Conservation (phyloP, 2,888 invertebrate species). For the Ectemnius continuus region DNA sequence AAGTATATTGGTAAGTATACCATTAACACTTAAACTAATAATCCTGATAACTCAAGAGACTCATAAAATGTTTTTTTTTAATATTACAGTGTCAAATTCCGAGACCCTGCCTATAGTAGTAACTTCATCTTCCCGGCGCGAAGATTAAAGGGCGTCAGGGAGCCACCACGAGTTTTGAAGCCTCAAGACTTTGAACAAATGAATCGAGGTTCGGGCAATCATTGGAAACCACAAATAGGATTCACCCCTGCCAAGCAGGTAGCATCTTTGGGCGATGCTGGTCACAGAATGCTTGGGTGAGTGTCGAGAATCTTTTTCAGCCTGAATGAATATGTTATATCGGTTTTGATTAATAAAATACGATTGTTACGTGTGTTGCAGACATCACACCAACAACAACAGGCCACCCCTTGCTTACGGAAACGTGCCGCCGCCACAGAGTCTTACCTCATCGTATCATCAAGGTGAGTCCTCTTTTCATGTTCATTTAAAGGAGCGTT, state of each 20-base stretch:
- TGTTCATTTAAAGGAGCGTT: too few relatives aligned
- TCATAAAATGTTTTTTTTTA: background rate
- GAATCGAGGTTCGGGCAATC: slow-evolving; percentile 76
- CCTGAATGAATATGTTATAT: too few relatives aligned
- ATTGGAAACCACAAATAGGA: slow-evolving; percentile 88
- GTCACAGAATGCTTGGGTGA: slow-evolving; percentile 87
- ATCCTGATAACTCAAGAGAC: background rate
- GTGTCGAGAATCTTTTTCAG: slow-evolving; percentile 12
- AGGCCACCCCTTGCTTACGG: slow-evolving; percentile 36
- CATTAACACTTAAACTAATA: background rate
- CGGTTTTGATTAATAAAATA: too few relatives aligned
- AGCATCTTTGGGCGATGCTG: slow-evolving; percentile 84
- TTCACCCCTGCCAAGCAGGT: slow-evolving; percentile 84
- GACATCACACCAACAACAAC: slow-evolving; percentile 70
- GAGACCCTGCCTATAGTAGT: slow-evolving; percentile 88
- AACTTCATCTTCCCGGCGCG: slow-evolving; percentile 89
- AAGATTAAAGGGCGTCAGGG: slow-evolving; percentile 83
- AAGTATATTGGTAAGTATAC: slow-evolving; percentile 77
- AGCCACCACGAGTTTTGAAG: slow-evolving; percentile 88
- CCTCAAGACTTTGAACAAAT: slow-evolving; percentile 86
- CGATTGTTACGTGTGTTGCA: slow-evolving; percentile 42
- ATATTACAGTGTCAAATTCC: slow-evolving; percentile 83
- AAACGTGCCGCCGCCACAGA: slow-evolving; percentile 59
- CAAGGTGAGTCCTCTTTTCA: slow-evolving; percentile 63
- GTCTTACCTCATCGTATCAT: slow-evolving; percentile 46